Evolutionary conservation across 1,140 invertebrate species (phyloP).

Genomic region (Heliconius eleuchia): DNA sequence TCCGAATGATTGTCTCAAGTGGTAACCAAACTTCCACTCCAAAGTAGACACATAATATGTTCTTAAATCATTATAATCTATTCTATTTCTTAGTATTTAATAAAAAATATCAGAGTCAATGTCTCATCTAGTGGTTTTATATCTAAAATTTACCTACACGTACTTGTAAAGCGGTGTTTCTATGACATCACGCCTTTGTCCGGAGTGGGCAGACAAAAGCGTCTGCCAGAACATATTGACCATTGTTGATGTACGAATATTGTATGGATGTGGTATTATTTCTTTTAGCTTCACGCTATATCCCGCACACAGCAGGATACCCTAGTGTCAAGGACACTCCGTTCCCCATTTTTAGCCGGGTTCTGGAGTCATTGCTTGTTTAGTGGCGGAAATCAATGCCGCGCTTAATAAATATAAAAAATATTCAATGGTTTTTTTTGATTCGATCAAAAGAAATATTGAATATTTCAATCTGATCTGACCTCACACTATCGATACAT

Average conservation of each 20-base stretch:
- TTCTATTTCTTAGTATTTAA: background rate
- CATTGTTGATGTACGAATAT: conserved; percentile 18
- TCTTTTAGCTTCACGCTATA: too few species aligned
- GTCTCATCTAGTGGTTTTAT: conserved; percentile 26
- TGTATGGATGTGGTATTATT: conserved; percentile 14
- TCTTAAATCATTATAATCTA: background rate
- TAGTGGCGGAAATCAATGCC: background rate
- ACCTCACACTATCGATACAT: too few species aligned
- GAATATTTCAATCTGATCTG: too few species aligned
- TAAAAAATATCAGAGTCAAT: background rate
- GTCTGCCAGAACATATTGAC: conserved; percentile 39
- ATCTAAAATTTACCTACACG: conserved; percentile 11
- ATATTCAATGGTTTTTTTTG: too few species aligned
- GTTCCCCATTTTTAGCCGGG: background rate
- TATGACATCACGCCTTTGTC: conserved; percentile 75
- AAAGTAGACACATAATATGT: background rate
- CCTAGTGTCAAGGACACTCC: background rate
- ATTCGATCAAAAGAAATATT: too few species aligned
- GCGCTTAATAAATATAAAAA: background rate
- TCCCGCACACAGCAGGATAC: too few species aligned
- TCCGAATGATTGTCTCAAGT: background rate
- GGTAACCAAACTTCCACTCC: background rate
- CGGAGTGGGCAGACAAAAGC: conserved; percentile 68
- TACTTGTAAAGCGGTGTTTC: conserved; percentile 29
- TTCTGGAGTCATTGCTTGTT: background rate